Conservation (phyloP, 1,140 invertebrate species). For the Drosophila eugracilis region DNA sequence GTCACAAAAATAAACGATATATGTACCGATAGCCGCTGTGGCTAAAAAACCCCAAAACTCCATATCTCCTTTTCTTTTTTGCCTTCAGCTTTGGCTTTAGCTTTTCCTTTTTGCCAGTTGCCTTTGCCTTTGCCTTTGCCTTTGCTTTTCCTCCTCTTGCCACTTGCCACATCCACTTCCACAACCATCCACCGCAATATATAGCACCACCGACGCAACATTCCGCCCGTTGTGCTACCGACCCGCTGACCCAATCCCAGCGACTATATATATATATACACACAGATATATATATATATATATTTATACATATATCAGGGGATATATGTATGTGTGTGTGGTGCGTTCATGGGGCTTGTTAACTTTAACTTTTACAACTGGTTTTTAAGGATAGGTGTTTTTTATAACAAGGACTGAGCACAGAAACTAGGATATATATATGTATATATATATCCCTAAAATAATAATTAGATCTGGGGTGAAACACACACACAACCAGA, state of each 20-base stretch:
- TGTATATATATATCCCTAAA: background rate
- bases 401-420: constrained; percentile 4
- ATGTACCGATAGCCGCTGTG: constrained; percentile 35
- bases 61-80: background rate
- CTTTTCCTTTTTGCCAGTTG: constrained; percentile 9
- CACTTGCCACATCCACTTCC: constrained; percentile 7
- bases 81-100: background rate
- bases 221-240: constrained; percentile 72
- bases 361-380: constrained; percentile 51
- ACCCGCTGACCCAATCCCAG: constrained; percentile 78
- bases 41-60: constrained; percentile 46
- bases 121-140: background rate
- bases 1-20: constrained; percentile 56
- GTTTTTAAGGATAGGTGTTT: background rate
- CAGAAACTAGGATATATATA: background rate
- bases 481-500: background rate
- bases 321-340: constrained; percentile 18
- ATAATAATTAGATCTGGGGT: constrained; percentile 3
- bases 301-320: background rate
- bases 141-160: constrained; percentile 11
- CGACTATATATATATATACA: background rate
- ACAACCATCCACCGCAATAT: constrained; percentile 30
- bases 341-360: constrained; percentile 24
- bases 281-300: background rate
- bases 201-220: constrained; percentile 60